A percentile compares a stretch with the other conserved stretches of the same genome.
Conservation (phyloP, 2,797 vertebrate genomes). For the Micropoecilia bifurca region DNA sequence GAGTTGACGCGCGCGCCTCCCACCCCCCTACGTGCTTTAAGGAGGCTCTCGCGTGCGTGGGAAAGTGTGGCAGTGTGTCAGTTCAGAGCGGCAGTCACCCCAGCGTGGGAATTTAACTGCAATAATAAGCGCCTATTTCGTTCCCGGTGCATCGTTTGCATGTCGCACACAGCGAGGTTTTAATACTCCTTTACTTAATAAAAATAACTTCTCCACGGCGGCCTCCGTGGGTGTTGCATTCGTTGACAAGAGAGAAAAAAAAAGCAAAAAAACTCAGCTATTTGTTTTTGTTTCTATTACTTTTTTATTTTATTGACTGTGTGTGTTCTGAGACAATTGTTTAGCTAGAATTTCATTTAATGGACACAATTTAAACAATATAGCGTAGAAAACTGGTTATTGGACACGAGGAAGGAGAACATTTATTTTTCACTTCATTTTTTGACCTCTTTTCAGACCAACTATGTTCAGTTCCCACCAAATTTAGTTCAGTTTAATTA, state of each 20-base stretch:
- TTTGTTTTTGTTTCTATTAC: not conserved
- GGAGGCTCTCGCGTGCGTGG: conserved; percentile 77
- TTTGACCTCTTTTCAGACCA: not conserved
- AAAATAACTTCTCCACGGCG: not conserved
- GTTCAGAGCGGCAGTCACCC: conserved; percentile 34
- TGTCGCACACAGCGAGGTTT: not conserved
- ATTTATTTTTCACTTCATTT: not conserved
- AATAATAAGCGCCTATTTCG: conserved; percentile 11
- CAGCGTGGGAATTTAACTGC: conserved; percentile 73
- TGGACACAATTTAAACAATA: not conserved
- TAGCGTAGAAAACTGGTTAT: not conserved
- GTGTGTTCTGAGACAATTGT: not conserved
- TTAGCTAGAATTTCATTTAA: not conserved
- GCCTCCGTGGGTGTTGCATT: not conserved
- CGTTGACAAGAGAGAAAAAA: not conserved
- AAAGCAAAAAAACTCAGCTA: not conserved
- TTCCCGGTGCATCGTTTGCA: not conserved
- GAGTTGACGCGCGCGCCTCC: conserved; percentile 64
- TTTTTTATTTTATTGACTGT: not conserved
- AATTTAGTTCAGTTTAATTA: not conserved
- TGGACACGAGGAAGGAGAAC: not conserved
- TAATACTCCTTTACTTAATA: not conserved
- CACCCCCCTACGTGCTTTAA: conserved; percentile 66
- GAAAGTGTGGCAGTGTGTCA: conserved; percentile 86
- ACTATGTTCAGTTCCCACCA: not conserved